Base-by-base conservation (phyloP, 2,797 vertebrate genomes). In the Gobionotothen gibberifrons region DNA sequence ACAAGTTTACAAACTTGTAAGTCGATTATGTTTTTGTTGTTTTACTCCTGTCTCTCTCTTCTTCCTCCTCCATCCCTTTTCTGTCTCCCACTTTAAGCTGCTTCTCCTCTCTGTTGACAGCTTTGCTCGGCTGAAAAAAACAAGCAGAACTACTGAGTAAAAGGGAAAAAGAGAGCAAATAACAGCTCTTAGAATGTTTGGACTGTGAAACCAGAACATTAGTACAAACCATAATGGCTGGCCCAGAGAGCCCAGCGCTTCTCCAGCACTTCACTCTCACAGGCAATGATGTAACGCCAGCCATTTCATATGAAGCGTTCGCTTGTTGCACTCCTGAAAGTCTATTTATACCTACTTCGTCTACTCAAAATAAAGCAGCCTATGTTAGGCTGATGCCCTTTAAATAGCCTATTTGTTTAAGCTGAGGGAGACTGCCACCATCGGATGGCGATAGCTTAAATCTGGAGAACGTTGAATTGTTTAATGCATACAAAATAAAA, bases 201-300 rank as follows among this genome's bases (percentile, higher is more conserved):
- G 93, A 94, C 93, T 95, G 92, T 94, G 91, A 95, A 95, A 94
- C 93, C 94, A 94, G 94, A 94, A 94, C 94, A 94, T 95, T 95
- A 94, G 93, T 92, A 95, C 93, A 95, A 94, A 94, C 93, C 93
- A 94, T 95, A 94, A 94, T 93, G 90, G 94, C 90, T 95, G 94
- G 93, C 93, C 91, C 87, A 48, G 78, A 87, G 88, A 90, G 85
- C 74, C 76, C 90, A 86, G 85, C 74, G 82, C 84, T 85, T 90
- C 91, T 93, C 91, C 92, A 94, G 92, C 89, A 92, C 90, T 92
- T 93, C 76, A 86, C 90, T 93, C 91, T 93, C 90, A 90, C 89
- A 93, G 90, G 90, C 92, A 90, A 91, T 95, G 93, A 95, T 94
- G 94, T 94, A 94, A 95, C 86, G 84, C 90, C 90, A 93, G 91